Evolutionary conservation across 1,140 invertebrate species (phyloP), one percentile per base, ranked within the genome.

Genomic region (Brachionus calyciflorus): DNA sequence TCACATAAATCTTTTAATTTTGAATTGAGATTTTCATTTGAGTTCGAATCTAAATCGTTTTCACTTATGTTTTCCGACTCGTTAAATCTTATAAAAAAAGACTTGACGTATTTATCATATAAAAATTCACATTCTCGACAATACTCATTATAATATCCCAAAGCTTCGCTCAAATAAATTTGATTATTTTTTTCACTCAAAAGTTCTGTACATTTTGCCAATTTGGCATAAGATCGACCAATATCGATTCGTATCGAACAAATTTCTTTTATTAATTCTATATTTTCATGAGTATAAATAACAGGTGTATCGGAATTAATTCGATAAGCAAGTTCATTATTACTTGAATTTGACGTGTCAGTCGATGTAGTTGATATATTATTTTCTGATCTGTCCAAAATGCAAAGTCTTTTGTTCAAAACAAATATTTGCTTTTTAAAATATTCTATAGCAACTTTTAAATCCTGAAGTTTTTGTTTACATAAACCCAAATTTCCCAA

Each of bases 211-310:
- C 69, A 73, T 24, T 73, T 73, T 28, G 19, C 69, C 28, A 73
- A 40, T 55, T 73, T 73, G 44, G 69, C 69, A 41, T 73, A 73
- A 14, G 69, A 21, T 51, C 69, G 24, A 12, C 69, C 69, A 1
- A 73, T 46, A 41, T 73, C 69, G 19, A 73, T 73, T 19, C 69
- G 69, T 28, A 73, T 55, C 7, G 69, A 73, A 19, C 28, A 33
- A 26, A 73, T 73, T 41, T 73, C 69, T 73, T 73, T 73, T 14
- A 73, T 49, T 5, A 19, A 17, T 24, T 73, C 69, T 28, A 55
- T 40, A 51, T 73, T 49, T 73, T 73, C 26, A 37, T 24, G 0
- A 3, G 12, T 33, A 40, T 33, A 60, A 60, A 33, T 60, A 17
- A 60, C 30, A 12, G 55, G 55, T 21, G 55, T 33, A n/a, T 60